Evolutionary conservation across 2,888 invertebrate species (phyloP), one percentile per base, ranked within the genome.

Genomic region (Phortica magna): DNA sequence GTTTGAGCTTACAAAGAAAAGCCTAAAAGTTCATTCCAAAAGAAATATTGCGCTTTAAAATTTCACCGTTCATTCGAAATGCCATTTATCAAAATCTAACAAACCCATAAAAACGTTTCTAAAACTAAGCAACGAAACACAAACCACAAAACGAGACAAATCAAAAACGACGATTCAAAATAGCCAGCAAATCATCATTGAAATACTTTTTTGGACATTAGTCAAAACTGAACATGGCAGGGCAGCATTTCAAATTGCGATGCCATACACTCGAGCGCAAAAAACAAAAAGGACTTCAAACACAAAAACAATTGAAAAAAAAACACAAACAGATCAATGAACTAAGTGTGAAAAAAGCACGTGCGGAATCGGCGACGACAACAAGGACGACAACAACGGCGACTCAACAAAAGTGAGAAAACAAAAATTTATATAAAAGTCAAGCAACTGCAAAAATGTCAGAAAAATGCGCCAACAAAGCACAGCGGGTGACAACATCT

Each of bases 381-480:
- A n/a, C n/a, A n/a, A n/a, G n/a, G 43, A 43, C 43, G 43, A 7
- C 7, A 10, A 43, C 43, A 43, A 22, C 19, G 41, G 41, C 48
- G 6, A 65, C 71, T 53, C 42, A 74, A 74, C 9, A 42, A 67
- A 64, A 65, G 73, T 76, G 64, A 42, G 10, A 14, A 74, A 71
- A 41, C 57, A 39, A 77, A 79, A 78, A 74, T 73, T 74, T 76
- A 70, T 82, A 81, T 82, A 84, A 86, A 83, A 81, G 81, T 59
- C 41, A 59, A 57, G 59, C 59, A 41, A 73, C 59, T 83, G 83
- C 81, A 84, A 88, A 89, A 88, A 84, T 89, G 89, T 88, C 89
- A 89, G 83, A 89, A 89, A 89, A 89, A 89, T 84, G 82, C 83
- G 76, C 83, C 86, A 79, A 82, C 83, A 88, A 82, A 83, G 82